These are phyloP conservation scores for Eulithis testata DNA, from an alignment of 2,888 invertebrate species.

Conservation along the genomic window DNA sequence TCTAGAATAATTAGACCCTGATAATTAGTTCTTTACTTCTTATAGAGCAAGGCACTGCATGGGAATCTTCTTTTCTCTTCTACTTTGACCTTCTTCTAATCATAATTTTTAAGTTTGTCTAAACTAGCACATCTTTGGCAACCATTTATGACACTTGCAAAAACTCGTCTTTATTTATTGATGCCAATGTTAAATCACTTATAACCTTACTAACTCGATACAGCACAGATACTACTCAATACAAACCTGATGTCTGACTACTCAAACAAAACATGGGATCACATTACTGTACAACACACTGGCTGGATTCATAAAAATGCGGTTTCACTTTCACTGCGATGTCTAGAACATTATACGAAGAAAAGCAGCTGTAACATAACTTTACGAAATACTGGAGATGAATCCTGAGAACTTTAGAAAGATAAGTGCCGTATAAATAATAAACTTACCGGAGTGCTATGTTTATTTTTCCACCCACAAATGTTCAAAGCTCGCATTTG, in stretches of 20 bases:
- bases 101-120: background rate
- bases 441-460: constrained; percentile 78
- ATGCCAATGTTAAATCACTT: background rate
- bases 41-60: background rate
- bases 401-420: constrained; percentile 48
- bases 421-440: constrained; percentile 48
- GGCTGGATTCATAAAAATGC: constrained; percentile 40
- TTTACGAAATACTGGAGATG: constrained; percentile 41
- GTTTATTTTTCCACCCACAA: constrained; percentile 74
- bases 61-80: background rate
- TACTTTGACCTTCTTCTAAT: background rate
- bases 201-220: background rate
- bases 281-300: constrained; percentile 34
- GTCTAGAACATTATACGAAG: constrained; percentile 38
- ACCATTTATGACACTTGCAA: background rate
- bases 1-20: background rate
- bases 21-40: too few relatives aligned
- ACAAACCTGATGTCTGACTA: constrained; percentile 30
- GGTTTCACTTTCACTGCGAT: constrained; percentile 63
- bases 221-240: constrained; percentile 14
- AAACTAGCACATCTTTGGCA: background rate
- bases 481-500: constrained; percentile 69
- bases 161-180: too few relatives aligned
- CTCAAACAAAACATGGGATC: constrained; percentile 36
- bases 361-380: constrained; percentile 48